Base-by-base conservation (phyloP, 2,113 vertebrate species). In the Peromyscus californicus region DNA sequence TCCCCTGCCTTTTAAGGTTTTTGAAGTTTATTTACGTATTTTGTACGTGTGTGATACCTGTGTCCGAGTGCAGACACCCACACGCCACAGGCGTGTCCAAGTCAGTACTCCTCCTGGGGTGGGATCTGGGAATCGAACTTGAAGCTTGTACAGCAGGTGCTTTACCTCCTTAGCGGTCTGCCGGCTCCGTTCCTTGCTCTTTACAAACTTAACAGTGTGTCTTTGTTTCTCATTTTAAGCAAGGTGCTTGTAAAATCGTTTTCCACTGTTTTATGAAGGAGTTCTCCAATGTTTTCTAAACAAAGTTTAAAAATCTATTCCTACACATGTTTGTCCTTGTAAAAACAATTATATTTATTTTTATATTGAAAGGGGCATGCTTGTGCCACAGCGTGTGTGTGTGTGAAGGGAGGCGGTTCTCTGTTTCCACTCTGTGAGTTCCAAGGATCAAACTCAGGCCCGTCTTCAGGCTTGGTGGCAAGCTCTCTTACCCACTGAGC, bases 261-360 rank as follows among this genome's bases (percentile, higher is more conserved):
- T 83, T 74, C 88, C 17, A 54, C 42, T 89, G 10, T 67, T 65
- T 17, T 85, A 2, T 45, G 69, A 84, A 88, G 39, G 80, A n/a
- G 10, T 61, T 88, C 33, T 93, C 92, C 13, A n/a, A 74, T 45
- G 17, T 33, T 91, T 93, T 93, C 90, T 91, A 31, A 72, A 86
- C 76, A 85, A 26, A 83, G 7, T 39, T 31, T 89, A 84, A 95
- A 90, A 57, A 39, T 63, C 61, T 59, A 1, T 90, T 96, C 26
- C 39, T 95, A 75, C 72, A 19, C 16, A 63, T 74, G 57, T 74
- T 89, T 96, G 33, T 93, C 59, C 78, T 19, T 85, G 4, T 65
- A 31, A 84, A 45, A 85, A 16, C 19, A 16, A 21, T 86, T 33
- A 45, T 13, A 39, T 61, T 29, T 8, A 33, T 48, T 45, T 86